Base-by-base conservation (phyloP, 2,113 vertebrate species). In the Ailuropoda melanoleuca region DNA sequence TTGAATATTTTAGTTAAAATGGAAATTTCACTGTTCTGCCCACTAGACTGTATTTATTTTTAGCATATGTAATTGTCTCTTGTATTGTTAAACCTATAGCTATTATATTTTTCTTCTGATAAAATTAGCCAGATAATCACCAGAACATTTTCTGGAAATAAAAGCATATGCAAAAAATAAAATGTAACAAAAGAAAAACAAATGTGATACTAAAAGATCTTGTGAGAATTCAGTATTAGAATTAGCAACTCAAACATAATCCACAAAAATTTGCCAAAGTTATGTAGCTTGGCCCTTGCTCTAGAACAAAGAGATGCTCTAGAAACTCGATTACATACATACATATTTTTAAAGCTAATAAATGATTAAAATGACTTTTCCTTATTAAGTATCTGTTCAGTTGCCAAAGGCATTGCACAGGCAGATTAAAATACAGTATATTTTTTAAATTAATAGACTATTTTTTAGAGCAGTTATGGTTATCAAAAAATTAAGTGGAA, bases 21-120 rank as follows among this genome's bases (percentile, higher is more conserved):
- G 56, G 34, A 98, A 92, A 58, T 90, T 97, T 96, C n/a, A 97
- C 95, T 95, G 93, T 72, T 97, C 48, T 87, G 66, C 97, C 97
- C 97, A 97, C 96, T 98, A 97, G 10, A 94, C 88, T 97, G 92
- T 98, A 92, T 98, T 98, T 98, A 98, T 78, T 96, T 98, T 93
- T 56, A 97, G 86, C 90, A 98, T 95, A 93, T 86, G 53, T 94
- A 95, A 60, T 97, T 85, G 84, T 58, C 55, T 46, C 21, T 96
- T 88, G 58, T 68, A 55, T 84, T 74, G 58, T 93, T 97, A 97
- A 95, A 78, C 48, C 15, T 94, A 74, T 39, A 94, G 97, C 29
- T 97, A 96, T 92, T 78, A 93, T 97, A 75, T 97, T 98, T 98
- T 85, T 56, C 62, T 98, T 98, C 88, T 97, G 96, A 97, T 95